Base-by-base conservation (phyloP, 1,140 invertebrate species). In the Diorhabda sublineata region DNA sequence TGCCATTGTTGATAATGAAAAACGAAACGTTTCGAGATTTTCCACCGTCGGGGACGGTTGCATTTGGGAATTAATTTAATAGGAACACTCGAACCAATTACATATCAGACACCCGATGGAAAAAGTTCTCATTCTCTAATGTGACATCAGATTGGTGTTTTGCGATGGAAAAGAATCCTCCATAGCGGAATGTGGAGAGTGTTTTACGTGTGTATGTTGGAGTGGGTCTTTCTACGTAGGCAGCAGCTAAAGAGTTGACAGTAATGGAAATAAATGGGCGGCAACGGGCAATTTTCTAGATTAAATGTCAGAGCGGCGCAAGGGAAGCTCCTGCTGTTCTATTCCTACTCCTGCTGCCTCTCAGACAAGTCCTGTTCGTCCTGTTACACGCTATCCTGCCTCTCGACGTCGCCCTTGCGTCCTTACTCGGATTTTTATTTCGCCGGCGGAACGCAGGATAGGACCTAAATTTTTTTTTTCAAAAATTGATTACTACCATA, bases 261-360 rank as follows among this genome's bases (percentile, higher is more conserved):
- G 79, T 83, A 83, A 83, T 83, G 81, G 81, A 83, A 82, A 83
- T 80, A 82, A 82, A 83, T 79, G 82, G 81, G 78, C 79, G 79
- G 78, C 80, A 79, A 76, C 77, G 77, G 80, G 81, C 82, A 82
- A 83, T 83, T 83, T 83, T 82, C 82, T 82, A 83, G 81, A 83
- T 83, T 83, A 83, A 83, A 83, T 81, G 82, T 83, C 82, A 83
- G 81, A 79, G 74, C 73, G 74, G 76, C 72, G 75, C 71, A 76
- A 73, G 77, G 73, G 71, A 67, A 67, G 66, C 58, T 74, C 71
- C 71, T 75, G 75, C 69, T 72, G 64, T 62, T 56, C 71, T 72
- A 63, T 61, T 63, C 42, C 47, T 62, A 43, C 61, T 62, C 64
- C 64, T 57, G 64, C 42, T 65, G 47, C 11, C 58, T 64, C 64